Evolutionary conservation across 2,113 vertebrate genomes (phyloP).

Genomic region (Peromyscus maniculatus): DNA sequence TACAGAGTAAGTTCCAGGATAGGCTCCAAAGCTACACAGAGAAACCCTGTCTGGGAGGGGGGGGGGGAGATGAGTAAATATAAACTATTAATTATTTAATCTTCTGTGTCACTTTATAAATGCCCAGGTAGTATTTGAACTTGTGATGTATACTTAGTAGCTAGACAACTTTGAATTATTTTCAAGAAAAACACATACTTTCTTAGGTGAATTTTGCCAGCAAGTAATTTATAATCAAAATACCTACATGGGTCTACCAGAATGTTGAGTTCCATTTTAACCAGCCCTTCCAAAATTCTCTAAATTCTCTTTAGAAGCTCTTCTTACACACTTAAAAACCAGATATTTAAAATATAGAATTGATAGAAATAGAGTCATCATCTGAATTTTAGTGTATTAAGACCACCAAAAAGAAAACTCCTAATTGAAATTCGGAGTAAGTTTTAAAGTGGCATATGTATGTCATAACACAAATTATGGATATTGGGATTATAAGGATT

Average conservation of each 20-base stretch:
- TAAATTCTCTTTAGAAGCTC: slow-evolving; percentile 54
- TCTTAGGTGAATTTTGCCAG: slow-evolving; percentile 47
- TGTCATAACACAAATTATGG: slow-evolving; percentile 17
- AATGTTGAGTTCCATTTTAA: slow-evolving; percentile 55
- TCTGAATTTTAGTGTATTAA: slow-evolving; percentile 51
- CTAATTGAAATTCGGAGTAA: slow-evolving; percentile 19
- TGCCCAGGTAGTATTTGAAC: slow-evolving; percentile 38
- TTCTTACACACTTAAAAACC: slow-evolving; percentile 27
- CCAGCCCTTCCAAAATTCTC: not conserved
- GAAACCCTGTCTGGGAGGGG: too few species aligned
- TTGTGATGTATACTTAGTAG: slow-evolving; percentile 13
- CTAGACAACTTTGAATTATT: slow-evolving; percentile 48
- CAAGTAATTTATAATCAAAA: slow-evolving; percentile 53
- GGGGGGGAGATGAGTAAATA: not conserved
- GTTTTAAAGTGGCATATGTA: slow-evolving; percentile 40
- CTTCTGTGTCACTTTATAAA: slow-evolving; percentile 36
- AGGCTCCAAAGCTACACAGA: too few species aligned
- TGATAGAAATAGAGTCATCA: slow-evolving; percentile 35
- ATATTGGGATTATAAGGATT: not conserved
- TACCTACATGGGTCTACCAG: not conserved
- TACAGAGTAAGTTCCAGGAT: too few species aligned
- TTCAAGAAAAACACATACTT: slow-evolving; percentile 43
- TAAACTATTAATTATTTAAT: slow-evolving; percentile 13
- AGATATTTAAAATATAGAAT: slow-evolving; percentile 34
- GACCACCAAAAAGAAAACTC: slow-evolving; percentile 33